These are phyloP conservation scores for Athene noctua DNA, from an alignment of 2,113 vertebrate species.

Conservation along the genomic window DNA sequence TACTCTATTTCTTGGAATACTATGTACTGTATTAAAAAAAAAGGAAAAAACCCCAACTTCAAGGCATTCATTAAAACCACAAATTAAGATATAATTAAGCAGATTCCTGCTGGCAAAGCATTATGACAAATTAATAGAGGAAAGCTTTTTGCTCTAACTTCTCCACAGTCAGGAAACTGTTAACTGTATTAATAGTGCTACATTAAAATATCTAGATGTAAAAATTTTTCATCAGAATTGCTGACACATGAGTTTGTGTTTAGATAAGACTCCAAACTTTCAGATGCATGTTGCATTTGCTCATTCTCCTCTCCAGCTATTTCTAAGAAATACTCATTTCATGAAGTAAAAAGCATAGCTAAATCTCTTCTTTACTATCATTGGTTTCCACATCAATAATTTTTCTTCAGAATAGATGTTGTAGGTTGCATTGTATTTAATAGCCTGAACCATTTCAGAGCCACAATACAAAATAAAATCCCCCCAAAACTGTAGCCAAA, in stretches of 20 bases:
- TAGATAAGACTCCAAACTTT: neutral
- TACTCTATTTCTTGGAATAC: neutral
- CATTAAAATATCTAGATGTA: neutral
- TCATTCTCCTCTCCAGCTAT: neutral
- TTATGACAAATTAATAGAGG: neutral
- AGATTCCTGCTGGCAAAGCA: neutral
- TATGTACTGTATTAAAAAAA: neutral
- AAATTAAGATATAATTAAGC: slow-evolving; percentile 19
- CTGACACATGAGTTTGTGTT: neutral
- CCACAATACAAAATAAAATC: neutral
- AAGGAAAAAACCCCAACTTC: neutral
- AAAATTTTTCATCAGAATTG: neutral
- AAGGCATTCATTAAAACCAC: neutral
- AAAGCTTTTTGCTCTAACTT: neutral
- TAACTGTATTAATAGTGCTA: neutral
- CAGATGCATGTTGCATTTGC: neutral
- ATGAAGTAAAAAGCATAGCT: neutral
- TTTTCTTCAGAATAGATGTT: neutral
- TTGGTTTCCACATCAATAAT: fast-evolving
- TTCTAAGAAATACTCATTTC: neutral
- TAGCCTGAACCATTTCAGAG: neutral
- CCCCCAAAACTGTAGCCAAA: too few relatives aligned
- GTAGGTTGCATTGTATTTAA: neutral
- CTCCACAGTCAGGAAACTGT: neutral
- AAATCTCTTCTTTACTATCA: neutral